Conservation (phyloP, 2,113 vertebrate species). For the Rafetus swinhoei region DNA sequence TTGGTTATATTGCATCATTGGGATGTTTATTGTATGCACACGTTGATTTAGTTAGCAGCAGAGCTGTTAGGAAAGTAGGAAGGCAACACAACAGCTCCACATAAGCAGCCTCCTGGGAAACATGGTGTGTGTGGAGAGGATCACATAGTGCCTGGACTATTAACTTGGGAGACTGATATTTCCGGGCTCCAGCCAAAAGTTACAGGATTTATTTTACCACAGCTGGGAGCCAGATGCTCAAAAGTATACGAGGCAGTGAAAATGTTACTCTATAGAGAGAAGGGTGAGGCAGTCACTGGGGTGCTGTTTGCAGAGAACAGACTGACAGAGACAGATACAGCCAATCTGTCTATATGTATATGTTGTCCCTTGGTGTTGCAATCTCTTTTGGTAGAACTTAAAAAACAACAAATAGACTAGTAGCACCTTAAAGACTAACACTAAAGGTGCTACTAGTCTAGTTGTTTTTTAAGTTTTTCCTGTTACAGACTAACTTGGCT, state of each 20-base stretch:
- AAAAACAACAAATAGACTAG: no score
- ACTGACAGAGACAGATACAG: background rate
- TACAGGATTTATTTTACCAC: background rate
- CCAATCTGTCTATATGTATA: background rate
- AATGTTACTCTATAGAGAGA: background rate
- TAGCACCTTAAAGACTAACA: no score
- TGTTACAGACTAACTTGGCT: no score
- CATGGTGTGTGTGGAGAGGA: accelerated
- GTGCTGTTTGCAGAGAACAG: background rate
- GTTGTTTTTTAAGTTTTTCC: no score
- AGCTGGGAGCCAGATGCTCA: background rate
- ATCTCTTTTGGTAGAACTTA: background rate
- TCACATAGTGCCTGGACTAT: accelerated
- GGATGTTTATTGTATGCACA: background rate
- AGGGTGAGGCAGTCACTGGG: background rate
- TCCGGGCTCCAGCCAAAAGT: background rate
- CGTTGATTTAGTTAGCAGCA: background rate
- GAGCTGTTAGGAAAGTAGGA: background rate
- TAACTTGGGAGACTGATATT: background rate
- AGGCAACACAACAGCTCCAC: background rate
- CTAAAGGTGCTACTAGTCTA: no score
- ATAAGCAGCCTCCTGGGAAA: background rate
- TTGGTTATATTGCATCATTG: accelerated
- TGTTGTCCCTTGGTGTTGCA: background rate
- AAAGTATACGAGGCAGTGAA: background rate